A percentile compares a stretch with the other conserved stretches of the same genome.
phyloP scores from a whole-genome alignment of 2,888 invertebrate species.

The Dicroscelio sp. region DNA sequence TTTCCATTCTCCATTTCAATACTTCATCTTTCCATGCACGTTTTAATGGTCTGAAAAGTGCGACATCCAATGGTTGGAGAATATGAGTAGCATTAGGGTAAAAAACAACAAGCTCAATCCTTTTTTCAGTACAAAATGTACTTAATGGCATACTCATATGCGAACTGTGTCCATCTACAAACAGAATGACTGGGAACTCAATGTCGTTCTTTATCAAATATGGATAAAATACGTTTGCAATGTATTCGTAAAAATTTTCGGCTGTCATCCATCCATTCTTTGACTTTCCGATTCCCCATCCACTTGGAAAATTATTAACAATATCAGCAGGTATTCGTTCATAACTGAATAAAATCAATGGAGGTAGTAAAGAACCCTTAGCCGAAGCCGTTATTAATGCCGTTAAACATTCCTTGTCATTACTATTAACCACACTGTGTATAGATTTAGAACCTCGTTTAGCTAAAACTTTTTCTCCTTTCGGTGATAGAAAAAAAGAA shows the following conservation, averaged over 20 bases:
- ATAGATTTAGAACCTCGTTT: constrained; percentile 85
- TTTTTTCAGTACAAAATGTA: constrained; percentile 88
- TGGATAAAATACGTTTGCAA: constrained; percentile 89
- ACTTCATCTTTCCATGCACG: background rate
- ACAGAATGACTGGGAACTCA: constrained; percentile 88
- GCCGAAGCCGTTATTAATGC: constrained; percentile 62
- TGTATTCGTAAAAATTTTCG: constrained; percentile 89
- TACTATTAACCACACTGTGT: constrained; percentile 34
- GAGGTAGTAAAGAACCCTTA: constrained; percentile 66
- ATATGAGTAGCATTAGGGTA: constrained; percentile 89
- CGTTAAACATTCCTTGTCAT: constrained; percentile 65
- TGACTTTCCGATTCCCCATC: constrained; percentile 89
- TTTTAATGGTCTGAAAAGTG: constrained; percentile 85
- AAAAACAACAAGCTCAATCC: constrained; percentile 88
- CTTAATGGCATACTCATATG: constrained; percentile 89
- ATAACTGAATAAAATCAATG: constrained; percentile 70
- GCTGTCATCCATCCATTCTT: constrained; percentile 91
- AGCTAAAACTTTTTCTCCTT: constrained; percentile 87
- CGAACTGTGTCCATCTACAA: constrained; percentile 90
- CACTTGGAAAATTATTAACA: constrained; percentile 81
- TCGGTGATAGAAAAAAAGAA: constrained; percentile 83
- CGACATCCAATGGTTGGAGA: constrained; percentile 90
- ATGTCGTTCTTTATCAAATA: constrained; percentile 88
- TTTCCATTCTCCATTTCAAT: constrained; percentile 16
- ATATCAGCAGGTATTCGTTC: constrained; percentile 54